phyloP scores from a whole-genome alignment of 2,888 invertebrate genomes.

The Ophioninae sp. region DNA sequence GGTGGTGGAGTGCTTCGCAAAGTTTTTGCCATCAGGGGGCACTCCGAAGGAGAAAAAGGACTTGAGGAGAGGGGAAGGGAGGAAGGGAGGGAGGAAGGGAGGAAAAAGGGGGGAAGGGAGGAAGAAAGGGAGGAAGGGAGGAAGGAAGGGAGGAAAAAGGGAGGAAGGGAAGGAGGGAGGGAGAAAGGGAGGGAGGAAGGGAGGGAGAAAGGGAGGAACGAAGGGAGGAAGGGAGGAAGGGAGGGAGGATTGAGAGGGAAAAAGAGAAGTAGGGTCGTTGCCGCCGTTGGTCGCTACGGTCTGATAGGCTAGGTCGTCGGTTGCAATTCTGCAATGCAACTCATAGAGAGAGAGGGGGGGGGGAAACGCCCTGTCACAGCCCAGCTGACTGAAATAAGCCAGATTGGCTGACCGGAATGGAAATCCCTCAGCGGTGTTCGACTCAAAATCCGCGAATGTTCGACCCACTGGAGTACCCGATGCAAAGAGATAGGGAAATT shows the following conservation, averaged over 20 bases:
- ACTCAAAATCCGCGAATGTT: constrained; percentile 62
- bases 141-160: constrained; percentile 29
- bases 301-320: constrained; percentile 74
- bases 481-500: constrained; percentile 31
- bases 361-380: constrained; percentile 79
- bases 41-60: constrained; percentile 26
- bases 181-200: too few species aligned
- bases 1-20: constrained; percentile 26
- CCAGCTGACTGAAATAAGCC: constrained; percentile 79
- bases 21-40: constrained; percentile 34
- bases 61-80: constrained; percentile 36
- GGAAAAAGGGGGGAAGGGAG: constrained; percentile 27
- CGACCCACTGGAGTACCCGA: constrained; percentile 42
- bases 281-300: constrained; percentile 61
- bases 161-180: constrained; percentile 37
- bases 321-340: constrained; percentile 69
- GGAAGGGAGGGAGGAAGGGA: constrained; percentile 29
- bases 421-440: constrained; percentile 63
- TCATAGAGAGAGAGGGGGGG: constrained; percentile 47
- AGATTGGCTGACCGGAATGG: constrained; percentile 63
- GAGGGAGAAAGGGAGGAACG: too few species aligned
- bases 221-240: constrained; percentile 13
- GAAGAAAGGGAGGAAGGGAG: constrained; percentile 35
- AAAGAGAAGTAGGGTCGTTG: constrained; percentile 44
- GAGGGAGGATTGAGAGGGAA: constrained; percentile 32